phyloP scores from a whole-genome alignment of 2,888 invertebrate genomes.

The Meiosimyza platycephala region DNA sequence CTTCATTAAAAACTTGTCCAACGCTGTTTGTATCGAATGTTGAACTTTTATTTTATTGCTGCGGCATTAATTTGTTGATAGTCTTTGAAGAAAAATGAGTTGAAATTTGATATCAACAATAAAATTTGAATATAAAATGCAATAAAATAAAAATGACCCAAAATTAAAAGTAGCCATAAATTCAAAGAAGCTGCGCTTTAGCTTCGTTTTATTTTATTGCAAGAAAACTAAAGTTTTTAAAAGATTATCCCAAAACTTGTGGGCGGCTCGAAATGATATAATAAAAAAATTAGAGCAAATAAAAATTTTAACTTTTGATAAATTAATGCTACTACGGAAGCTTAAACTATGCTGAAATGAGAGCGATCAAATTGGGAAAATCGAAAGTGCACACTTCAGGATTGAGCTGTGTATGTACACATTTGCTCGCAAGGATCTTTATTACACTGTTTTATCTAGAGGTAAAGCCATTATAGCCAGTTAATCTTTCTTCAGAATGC shows the following conservation, averaged over 20 bases:
- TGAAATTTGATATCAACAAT: conserved; percentile 29
- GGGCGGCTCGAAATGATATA: too few species aligned
- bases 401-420: too few species aligned
- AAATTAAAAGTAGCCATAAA: neutral
- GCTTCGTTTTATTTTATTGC: conserved; percentile 6
- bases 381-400: too few species aligned
- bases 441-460: too few species aligned
- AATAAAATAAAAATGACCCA: neutral
- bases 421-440: too few species aligned
- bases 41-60: neutral
- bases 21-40: neutral
- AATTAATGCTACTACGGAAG: too few species aligned
- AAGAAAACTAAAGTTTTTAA: neutral
- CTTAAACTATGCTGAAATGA: too few species aligned
- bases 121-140: conserved; percentile 21
- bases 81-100: neutral
- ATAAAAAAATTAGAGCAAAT: too few species aligned
- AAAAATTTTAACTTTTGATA: too few species aligned
- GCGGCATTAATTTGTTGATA: conserved; percentile 17
- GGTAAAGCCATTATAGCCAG: too few species aligned
- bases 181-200: neutral
- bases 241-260: neutral
- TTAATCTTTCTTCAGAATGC: too few species aligned
- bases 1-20: conserved; percentile 26
- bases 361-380: too few species aligned